phyloP scores from a whole-genome alignment of 2,113 vertebrate genomes.

The Rhagologus leucostigma region DNA sequence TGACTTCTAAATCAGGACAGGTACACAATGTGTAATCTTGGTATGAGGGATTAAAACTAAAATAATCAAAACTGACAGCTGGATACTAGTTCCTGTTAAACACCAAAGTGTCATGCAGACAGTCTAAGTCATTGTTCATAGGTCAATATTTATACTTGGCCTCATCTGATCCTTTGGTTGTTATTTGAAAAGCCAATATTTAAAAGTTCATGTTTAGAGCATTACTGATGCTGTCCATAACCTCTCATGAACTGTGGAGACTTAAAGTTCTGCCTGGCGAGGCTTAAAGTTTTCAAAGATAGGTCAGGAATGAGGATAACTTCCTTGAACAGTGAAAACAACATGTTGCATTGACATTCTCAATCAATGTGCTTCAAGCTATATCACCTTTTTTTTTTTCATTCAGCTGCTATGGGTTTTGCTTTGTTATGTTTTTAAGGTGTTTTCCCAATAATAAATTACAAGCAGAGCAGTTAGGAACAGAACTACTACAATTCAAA shows the following conservation, averaged over 20 bases:
- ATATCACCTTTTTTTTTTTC: neutral
- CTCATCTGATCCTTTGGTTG: neutral
- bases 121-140: neutral
- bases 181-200: conserved; percentile 1
- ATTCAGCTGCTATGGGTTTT: neutral
- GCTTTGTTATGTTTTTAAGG: neutral
- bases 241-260: neutral
- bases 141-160: neutral
- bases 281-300: neutral
- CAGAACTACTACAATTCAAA: neutral
- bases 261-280: neutral
- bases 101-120: neutral
- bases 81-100: neutral
- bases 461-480: neutral
- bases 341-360: neutral
- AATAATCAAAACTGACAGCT: neutral
- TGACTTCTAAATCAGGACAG: neutral
- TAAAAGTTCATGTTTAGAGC: neutral
- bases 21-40: neutral
- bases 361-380: neutral
- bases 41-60: neutral
- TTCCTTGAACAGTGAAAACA: neutral
- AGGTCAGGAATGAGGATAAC: neutral
- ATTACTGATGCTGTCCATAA: neutral
- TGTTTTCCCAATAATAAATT: neutral